Evolutionary conservation across 2,888 invertebrate species (phyloP).

Genomic region (Agriopis leucophaearia): DNA sequence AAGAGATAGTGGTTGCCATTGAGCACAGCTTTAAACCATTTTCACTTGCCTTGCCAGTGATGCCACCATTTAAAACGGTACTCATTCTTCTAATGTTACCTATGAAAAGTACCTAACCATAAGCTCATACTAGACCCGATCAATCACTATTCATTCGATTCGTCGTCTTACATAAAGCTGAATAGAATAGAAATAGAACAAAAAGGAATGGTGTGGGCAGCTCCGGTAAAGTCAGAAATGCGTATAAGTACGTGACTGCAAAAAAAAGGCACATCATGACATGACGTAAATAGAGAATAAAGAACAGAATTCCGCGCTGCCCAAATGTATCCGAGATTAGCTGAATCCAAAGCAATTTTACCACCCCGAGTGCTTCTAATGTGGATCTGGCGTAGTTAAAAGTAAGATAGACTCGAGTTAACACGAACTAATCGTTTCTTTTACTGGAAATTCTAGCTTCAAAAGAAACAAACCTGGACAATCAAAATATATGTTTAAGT

Average conservation of each 20-base stretch:
- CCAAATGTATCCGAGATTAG: constrained; percentile 6
- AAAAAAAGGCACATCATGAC: constrained; percentile 10
- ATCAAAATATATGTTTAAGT: background rate
- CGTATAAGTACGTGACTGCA: constrained; percentile 16
- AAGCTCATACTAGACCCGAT: background rate
- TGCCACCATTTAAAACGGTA: too few species aligned
- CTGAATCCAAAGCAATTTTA: constrained; percentile 8
- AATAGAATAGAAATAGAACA: too few species aligned
- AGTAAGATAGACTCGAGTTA: constrained; percentile 12
- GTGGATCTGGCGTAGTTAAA: constrained; percentile 2
- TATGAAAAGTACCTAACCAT: background rate
- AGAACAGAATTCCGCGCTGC: background rate
- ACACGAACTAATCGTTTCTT: background rate
- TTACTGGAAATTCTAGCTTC: constrained; percentile 1
- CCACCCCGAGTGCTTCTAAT: constrained; percentile 4
- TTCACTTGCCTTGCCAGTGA: too few species aligned
- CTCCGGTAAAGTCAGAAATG: constrained; percentile 7
- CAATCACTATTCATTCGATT: constrained; percentile 6
- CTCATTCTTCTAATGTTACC: too few species aligned
- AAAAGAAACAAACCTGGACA: background rate
- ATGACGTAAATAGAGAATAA: constrained; percentile 4
- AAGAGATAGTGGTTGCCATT: too few species aligned
- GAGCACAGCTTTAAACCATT: too few species aligned
- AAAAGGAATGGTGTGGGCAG: constrained; percentile 15
- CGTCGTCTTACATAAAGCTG: constrained; percentile 6